These are phyloP conservation scores for Paguma larvata DNA, from an alignment of 2,797 vertebrate species.

Conservation along the genomic window DNA sequence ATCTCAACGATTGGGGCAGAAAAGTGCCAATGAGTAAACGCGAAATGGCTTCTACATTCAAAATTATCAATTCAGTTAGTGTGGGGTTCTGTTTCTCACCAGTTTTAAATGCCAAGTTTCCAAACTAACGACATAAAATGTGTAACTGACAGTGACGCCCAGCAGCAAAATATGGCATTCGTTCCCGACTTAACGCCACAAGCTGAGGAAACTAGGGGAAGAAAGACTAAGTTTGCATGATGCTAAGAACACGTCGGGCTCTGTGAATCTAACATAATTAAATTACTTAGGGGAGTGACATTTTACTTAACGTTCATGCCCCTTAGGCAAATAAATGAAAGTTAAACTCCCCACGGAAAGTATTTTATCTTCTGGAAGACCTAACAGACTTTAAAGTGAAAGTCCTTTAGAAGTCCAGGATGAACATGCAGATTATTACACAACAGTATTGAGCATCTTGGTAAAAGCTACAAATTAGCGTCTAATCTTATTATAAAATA, in stretches of 20 bases:
- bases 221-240: constrained; percentile 57
- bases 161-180: constrained; percentile 42
- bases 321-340: constrained; percentile 62
- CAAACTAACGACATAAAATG: constrained; percentile 56
- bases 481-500: not conserved
- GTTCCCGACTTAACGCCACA: constrained; percentile 68
- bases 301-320: constrained; percentile 14
- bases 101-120: constrained; percentile 64
- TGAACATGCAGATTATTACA: not conserved
- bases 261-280: constrained; percentile 22
- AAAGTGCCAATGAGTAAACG: not conserved
- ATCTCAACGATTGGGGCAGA: not conserved
- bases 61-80: constrained; percentile 19
- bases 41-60: constrained; percentile 29
- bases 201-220: constrained; percentile 29
- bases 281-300: not conserved
- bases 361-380: constrained; percentile 49
- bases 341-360: constrained; percentile 52
- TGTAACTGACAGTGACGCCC: constrained; percentile 57
- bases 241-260: not conserved
- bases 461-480: constrained; percentile 16
- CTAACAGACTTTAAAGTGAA: not conserved
- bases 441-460: not conserved
- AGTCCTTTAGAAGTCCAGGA: constrained; percentile 52
- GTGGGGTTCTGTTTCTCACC: constrained; percentile 44